Base-by-base conservation (phyloP, 2,797 vertebrate species). In the Channa striata region DNA sequence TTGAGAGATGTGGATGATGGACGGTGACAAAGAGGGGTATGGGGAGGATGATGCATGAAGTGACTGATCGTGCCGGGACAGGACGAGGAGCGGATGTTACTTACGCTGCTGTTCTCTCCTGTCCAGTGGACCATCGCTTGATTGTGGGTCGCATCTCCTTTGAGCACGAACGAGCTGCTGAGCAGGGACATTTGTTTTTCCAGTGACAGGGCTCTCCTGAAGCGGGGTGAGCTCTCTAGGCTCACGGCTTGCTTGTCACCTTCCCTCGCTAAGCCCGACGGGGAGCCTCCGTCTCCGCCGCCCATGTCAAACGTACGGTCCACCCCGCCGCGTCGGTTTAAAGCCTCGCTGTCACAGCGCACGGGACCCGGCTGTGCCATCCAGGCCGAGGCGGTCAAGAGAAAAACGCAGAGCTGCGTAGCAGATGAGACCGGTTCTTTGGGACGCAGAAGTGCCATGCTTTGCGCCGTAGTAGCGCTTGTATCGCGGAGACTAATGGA, bases 51-150 rank as follows among this genome's bases (percentile, higher is more conserved):
- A 62, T 58, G 73, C 56, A 17, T 42, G 52, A 54, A 68, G 52
- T 70, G 34, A 69, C 36, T 62, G 66, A 12, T 80, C 65, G 72
- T 52, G 86, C 73, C 78, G 60, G 81, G 83, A 77, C 60, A 42
- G 61, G 59, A 49, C 19, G 49, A 53, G 34, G 37, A 20, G 49
- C 59, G 60, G 59, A 9, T 46, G 42, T 14, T 91, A 99, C 97
- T 99, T 85, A 99, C 97, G 90, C 97, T 98, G 96, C 97, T 99
- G 94, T 98, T 98, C 89, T 98, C 96, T 56, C 97, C 97, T n/a
- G 97, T 99, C 97, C 97, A 99, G 94, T 99, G 97, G 88, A 99
- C 97, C 96, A 99, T 99, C 88, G 97, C 97, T 94, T 99, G 97
- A 94, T 99, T 99, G 94, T 99, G 97, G 37, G 96, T 95, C 59